A percentile compares a stretch with the other conserved stretches of the same genome.
phyloP scores from a whole-genome alignment of 2,797 vertebrate species.

The Chaetodon trifasciatus region DNA sequence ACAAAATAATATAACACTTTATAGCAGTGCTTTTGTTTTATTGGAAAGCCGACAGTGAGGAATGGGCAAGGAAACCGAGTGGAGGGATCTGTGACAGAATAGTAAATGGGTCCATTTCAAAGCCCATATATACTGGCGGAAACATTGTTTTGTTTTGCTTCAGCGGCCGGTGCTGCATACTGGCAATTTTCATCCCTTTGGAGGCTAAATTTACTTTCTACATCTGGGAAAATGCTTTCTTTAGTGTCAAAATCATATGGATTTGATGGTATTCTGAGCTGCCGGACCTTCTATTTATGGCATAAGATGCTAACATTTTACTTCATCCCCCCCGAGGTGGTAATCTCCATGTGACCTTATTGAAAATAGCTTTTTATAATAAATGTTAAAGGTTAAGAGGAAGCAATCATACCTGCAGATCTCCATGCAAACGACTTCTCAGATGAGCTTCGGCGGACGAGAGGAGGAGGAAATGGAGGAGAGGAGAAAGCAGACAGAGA shows the following conservation, averaged over 20 bases:
- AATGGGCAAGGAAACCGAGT: constrained; percentile 40
- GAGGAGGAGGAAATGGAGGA: constrained; percentile 36
- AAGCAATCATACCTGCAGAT: constrained; percentile 90
- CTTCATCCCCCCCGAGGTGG: not conserved
- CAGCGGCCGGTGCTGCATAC: constrained; percentile 27
- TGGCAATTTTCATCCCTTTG: constrained; percentile 35
- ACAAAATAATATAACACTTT: constrained; percentile 5
- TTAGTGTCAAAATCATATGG: not conserved
- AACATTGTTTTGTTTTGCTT: constrained; percentile 61
- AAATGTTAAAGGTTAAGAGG: constrained; percentile 2
- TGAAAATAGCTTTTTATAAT: not conserved
- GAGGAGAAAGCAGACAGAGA: constrained; percentile 39
- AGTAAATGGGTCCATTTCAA: constrained; percentile 62
- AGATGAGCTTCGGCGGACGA: constrained; percentile 89
- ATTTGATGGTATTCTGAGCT: constrained; percentile 10
- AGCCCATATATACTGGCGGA: constrained; percentile 8
- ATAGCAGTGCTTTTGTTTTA: constrained; percentile 34
- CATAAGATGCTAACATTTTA: not conserved
- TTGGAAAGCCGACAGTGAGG: constrained; percentile 48
- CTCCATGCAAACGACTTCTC: constrained; percentile 99
- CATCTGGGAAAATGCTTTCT: constrained; percentile 29
- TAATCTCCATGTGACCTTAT: not conserved
- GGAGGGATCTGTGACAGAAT: constrained; percentile 56
- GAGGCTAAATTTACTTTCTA: constrained; percentile 33
- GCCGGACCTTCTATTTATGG: not conserved